These are phyloP conservation scores for Maccullochella peelii DNA, from an alignment of 2,113 vertebrate species.

Conservation along the genomic window DNA sequence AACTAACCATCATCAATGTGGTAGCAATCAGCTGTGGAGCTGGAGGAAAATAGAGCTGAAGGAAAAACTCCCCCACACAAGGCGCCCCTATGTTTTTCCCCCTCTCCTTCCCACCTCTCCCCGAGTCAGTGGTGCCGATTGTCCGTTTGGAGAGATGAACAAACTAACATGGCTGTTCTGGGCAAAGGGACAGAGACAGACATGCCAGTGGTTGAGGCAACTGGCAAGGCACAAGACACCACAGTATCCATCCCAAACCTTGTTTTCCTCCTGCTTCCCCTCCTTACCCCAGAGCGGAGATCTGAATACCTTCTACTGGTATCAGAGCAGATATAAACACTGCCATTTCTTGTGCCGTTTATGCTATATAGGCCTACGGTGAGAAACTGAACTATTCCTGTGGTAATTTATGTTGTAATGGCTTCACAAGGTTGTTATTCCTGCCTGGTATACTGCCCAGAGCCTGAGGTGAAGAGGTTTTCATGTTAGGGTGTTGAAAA, in stretches of 20 bases:
- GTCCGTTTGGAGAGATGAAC: conserved; percentile 72
- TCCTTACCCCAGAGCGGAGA: conserved; percentile 33
- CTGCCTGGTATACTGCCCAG: conserved; percentile 46
- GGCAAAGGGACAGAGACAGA: conserved; percentile 69
- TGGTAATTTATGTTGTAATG: conserved; percentile 56
- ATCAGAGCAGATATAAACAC: conserved; percentile 62
- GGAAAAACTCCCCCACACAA: conserved; percentile 62
- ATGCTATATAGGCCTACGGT: conserved; percentile 26
- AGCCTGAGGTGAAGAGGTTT: conserved; percentile 51
- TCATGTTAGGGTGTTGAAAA: conserved; percentile 68
- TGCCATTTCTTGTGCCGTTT: conserved; percentile 32
- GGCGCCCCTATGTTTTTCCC: conserved; percentile 61
- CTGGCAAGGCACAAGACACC: conserved; percentile 65
- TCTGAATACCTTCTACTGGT: conserved; percentile 43
- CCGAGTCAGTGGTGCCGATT: conserved; percentile 57
- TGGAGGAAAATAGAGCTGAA: conserved; percentile 62
- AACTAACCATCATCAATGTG: conserved; percentile 78
- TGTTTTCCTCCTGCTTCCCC: conserved; percentile 47
- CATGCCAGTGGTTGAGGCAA: conserved; percentile 71
- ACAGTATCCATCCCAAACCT: conserved; percentile 60
- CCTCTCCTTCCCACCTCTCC: conserved; percentile 46
- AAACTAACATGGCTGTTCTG: conserved; percentile 71
- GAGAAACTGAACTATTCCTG: conserved; percentile 49
- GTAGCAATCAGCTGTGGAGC: conserved; percentile 83
- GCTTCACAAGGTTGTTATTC: conserved; percentile 49